Evolutionary conservation across 2,113 vertebrate species (phyloP).

Genomic region (Gambusia affinis): DNA sequence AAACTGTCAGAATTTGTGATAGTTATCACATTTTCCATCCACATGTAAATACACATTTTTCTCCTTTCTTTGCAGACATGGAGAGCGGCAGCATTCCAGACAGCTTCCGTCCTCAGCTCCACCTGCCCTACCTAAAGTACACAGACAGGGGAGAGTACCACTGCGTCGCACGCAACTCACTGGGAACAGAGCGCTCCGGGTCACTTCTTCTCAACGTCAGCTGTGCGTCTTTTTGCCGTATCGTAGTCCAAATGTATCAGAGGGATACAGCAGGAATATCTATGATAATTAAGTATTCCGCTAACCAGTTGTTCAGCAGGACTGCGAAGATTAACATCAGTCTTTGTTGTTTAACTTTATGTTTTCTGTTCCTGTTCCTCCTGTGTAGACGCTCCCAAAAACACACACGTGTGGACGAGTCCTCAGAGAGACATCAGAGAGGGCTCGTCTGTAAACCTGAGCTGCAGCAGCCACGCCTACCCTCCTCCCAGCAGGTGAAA

Average conservation of each 20-base stretch:
- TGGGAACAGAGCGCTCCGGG: constrained; percentile 78
- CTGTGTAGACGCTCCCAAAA: constrained; percentile 76
- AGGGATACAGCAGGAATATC: neutral
- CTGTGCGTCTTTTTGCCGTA: constrained; percentile 60
- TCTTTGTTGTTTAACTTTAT: neutral
- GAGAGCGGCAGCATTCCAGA: constrained; percentile 80
- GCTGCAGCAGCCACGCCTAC: constrained; percentile 71
- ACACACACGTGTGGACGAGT: constrained; percentile 69
- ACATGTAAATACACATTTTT: neutral
- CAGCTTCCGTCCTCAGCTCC: constrained; percentile 78
- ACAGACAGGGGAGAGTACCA: constrained; percentile 78
- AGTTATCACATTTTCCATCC: neutral
- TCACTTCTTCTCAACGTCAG: constrained; percentile 77
- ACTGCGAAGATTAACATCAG: neutral
- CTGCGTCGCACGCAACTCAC: constrained; percentile 79
- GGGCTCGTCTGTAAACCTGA: constrained; percentile 74
- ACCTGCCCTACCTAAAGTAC: constrained; percentile 67
- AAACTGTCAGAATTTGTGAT: too few species aligned
- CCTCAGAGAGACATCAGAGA: constrained; percentile 78
- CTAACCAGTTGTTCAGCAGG: too few species aligned
- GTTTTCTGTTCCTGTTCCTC: neutral
- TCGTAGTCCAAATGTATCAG: neutral
- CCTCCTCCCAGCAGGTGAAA: constrained; percentile 69
- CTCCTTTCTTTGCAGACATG: constrained; percentile 55
- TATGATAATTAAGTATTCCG: neutral